Conservation (phyloP, 2,113 vertebrate species). For the Cheilinus undulatus region DNA sequence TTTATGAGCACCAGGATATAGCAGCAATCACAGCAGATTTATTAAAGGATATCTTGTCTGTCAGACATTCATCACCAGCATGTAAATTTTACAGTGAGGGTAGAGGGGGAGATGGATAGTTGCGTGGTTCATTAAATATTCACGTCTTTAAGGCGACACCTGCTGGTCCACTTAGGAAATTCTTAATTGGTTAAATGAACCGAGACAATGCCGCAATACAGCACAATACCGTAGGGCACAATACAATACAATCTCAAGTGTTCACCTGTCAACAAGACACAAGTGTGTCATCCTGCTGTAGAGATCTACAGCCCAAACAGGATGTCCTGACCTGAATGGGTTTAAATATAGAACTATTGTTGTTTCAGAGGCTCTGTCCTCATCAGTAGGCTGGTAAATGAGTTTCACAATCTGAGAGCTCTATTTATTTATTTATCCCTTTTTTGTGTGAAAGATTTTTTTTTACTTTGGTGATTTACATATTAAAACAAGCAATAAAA, state of each 20-base stretch:
- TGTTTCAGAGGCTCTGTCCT: neutral
- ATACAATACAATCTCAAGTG: neutral
- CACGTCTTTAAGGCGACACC: slow-evolving; percentile 60
- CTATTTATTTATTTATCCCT: no score
- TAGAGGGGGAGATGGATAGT: neutral
- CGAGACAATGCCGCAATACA: accelerated
- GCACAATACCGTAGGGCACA: neutral
- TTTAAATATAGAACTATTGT: slow-evolving; percentile 43
- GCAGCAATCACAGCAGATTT: no score
- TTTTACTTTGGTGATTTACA: no score
- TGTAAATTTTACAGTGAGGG: neutral
- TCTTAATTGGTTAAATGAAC: neutral
- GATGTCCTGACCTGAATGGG: slow-evolving; percentile 41
- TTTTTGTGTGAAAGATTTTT: no score
- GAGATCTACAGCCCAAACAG: neutral
- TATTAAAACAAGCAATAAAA: no score
- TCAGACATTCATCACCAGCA: no score
- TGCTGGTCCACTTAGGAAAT: slow-evolving; percentile 40
- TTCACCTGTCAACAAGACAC: neutral
- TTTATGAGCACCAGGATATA: no score
- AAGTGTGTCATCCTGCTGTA: neutral
- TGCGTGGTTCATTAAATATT: neutral
- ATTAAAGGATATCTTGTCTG: no score
- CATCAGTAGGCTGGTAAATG: neutral
- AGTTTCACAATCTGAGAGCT: neutral